Evolutionary conservation across 2,888 invertebrate genomes (phyloP), one percentile per base, ranked within the genome.

Genomic region (Hirtodrosophila trivittata): DNA sequence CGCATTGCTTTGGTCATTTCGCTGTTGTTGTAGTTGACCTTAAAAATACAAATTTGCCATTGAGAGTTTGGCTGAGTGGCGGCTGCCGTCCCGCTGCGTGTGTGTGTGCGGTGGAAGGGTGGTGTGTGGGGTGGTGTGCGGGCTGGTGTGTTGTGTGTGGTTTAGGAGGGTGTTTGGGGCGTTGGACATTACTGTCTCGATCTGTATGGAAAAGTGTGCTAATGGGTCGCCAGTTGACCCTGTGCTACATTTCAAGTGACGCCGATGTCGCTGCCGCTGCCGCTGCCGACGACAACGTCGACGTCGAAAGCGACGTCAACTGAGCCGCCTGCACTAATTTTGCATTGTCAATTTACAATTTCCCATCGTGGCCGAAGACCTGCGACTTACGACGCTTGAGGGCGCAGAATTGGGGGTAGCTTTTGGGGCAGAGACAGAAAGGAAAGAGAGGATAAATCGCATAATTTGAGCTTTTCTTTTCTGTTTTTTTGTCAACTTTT

Each of bases 181-280:
- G 13, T 13, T 10, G 30, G 4, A 30, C n/a, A 33, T 33, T 35
- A n/a, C 28, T 16, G 32, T 33, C 54, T 51, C 14, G 10, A 38
- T 62, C 51, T 63, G 49, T 59, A 45, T 63, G 69, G 75, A 85
- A 88, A 88, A 88, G 86, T 89, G 81, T 89, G 89, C 87, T 86
- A 89, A 85, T 89, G 78, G 89, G 89, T 89, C 90, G 87, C 77
- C 76, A 76, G 74, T 74, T 89, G 89, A 89, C 89, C 89, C 88
- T 89, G 89, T 89, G 82, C 89, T 69, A 89, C 81, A 84, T 89
- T 80, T 66, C 13, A 50, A 47, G 55, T 35, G 14, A 50, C 59
- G 37, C 13, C 35, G 9, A 8, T n/a, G 28, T 2, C 28, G n/a
- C 7, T 6, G 25, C 6, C 25, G 43, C 7, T 39, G 56, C 58